phyloP scores from a whole-genome alignment of 1,140 invertebrate species.

The Lineus longissimus region DNA sequence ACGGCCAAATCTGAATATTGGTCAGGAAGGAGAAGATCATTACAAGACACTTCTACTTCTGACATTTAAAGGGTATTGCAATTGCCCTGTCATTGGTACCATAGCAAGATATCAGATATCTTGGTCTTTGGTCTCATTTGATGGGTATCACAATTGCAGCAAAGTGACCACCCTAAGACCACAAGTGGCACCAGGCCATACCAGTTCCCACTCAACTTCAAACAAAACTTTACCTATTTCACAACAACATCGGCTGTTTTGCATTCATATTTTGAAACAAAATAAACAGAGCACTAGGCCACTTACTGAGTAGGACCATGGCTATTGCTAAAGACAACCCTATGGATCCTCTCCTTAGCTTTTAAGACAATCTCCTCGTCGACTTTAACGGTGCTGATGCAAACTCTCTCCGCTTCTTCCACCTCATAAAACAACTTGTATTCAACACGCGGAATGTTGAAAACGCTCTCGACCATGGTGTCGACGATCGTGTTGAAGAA shows the following conservation, averaged over 20 bases:
- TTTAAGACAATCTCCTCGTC: conserved; percentile 42
- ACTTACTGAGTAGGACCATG: conserved; percentile 60
- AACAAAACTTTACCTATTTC: too few relatives aligned
- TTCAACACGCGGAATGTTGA: conserved; percentile 43
- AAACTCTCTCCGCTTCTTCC: conserved; percentile 32
- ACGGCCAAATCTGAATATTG: too few relatives aligned
- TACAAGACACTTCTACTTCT: neutral
- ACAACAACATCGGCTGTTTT: too few relatives aligned
- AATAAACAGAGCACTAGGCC: too few relatives aligned
- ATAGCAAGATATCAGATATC: too few relatives aligned
- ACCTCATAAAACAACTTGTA: conserved; percentile 40
- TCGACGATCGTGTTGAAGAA: conserved; percentile 48
- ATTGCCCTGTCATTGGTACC: neutral
- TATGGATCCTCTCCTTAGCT: conserved; percentile 54
- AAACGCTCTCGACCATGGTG: conserved; percentile 43
- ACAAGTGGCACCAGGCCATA: too few relatives aligned
- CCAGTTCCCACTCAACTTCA: too few relatives aligned
- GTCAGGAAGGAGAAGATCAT: neutral
- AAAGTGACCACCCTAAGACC: too few relatives aligned
- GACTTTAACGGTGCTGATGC: conserved; percentile 35
- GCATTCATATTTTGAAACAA: too few relatives aligned
- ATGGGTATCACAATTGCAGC: too few relatives aligned
- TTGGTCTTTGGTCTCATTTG: too few relatives aligned
- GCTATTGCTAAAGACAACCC: conserved; percentile 60
- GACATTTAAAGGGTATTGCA: neutral